Conservation (phyloP, 2,113 vertebrate species). For the Leptocoma aspasia region DNA sequence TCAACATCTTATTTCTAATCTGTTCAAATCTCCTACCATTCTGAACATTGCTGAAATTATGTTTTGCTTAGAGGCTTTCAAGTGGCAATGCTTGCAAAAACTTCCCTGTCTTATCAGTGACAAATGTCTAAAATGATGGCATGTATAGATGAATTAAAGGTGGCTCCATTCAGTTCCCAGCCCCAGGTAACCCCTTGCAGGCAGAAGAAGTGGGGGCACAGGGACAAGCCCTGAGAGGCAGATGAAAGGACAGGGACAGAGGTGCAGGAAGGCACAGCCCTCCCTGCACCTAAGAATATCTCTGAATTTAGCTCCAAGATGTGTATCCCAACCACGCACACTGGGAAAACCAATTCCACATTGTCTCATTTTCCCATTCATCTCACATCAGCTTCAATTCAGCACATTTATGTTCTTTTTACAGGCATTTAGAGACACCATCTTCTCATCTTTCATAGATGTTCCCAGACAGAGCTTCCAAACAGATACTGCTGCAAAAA, state of each 20-base stretch:
- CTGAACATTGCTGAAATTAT: slow-evolving; percentile 22
- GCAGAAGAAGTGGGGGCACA: neutral
- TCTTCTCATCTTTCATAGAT: neutral
- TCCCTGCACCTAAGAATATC: neutral
- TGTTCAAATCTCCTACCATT: slow-evolving; percentile 38
- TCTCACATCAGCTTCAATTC: neutral
- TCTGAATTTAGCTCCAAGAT: neutral
- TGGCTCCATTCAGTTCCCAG: neutral
- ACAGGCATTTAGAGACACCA: neutral
- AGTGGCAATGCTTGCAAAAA: slow-evolving; percentile 4
- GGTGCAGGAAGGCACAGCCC: neutral
- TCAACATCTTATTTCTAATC: slow-evolving; percentile 55
- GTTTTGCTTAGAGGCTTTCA: slow-evolving; percentile 11
- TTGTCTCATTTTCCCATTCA: neutral
- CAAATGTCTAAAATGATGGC: neutral
- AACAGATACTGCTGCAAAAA: neutral
- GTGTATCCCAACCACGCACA: neutral
- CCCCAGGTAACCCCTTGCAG: neutral
- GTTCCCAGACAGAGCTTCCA: neutral
- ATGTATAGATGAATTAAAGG: neutral
- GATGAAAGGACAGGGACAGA: neutral
- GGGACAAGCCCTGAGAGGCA: neutral
- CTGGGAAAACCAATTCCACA: neutral
- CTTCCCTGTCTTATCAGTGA: neutral
- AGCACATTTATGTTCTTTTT: neutral